Evolutionary conservation across 2,113 vertebrate species (phyloP).

Genomic region (Phylloscopus trochilus): DNA sequence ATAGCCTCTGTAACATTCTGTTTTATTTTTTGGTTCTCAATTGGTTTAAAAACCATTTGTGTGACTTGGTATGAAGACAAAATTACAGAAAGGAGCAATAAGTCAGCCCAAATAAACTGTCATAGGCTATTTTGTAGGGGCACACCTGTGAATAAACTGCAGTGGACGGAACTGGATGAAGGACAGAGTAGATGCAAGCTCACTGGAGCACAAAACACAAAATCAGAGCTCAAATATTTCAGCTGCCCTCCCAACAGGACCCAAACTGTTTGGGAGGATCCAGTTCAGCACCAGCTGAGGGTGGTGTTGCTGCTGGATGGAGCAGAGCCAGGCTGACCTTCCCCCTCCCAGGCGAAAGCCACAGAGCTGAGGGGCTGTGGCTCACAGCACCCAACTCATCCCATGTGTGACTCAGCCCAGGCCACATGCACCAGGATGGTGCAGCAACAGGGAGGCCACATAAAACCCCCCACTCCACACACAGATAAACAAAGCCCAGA

Average conservation of each 20-base stretch:
- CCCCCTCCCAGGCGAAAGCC: accelerated
- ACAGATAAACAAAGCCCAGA: constrained; percentile 18
- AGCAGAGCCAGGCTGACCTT: neutral
- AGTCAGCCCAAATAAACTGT: neutral
- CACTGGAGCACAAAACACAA: neutral
- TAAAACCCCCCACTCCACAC: constrained; percentile 20
- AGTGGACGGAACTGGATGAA: neutral
- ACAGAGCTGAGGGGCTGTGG: neutral
- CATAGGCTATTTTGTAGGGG: neutral
- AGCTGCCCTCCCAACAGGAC: neutral
- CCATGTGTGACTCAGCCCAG: accelerated
- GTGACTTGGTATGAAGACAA: neutral
- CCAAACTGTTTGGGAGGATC: neutral
- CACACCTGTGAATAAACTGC: neutral
- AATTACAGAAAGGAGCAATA: neutral
- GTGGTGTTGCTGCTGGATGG: neutral
- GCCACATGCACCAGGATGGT: accelerated
- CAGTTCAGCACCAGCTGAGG: neutral
- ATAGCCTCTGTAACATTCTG: neutral
- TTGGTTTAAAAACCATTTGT: neutral
- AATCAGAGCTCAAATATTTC: neutral
- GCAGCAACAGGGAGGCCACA: neutral
- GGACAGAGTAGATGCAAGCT: neutral
- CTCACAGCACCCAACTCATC: neutral
- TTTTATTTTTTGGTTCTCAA: neutral